Conservation (phyloP, 92 coral and sea anemone species). For the Palythoa caribaeorum region DNA sequence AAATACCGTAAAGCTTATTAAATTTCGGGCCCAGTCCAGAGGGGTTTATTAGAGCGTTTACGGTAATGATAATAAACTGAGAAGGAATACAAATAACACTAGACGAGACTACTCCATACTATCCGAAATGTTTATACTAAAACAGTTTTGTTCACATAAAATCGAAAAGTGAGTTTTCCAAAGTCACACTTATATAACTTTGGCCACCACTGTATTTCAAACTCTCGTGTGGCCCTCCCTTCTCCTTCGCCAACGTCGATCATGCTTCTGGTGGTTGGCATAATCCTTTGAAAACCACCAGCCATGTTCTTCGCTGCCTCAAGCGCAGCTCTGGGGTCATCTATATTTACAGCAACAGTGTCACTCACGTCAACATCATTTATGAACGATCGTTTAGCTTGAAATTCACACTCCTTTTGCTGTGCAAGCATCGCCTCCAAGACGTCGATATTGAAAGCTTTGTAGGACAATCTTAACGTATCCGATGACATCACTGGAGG, state of each 20-base stretch:
- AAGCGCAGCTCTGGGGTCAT: conserved; percentile 36
- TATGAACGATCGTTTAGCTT: not conserved
- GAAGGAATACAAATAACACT: not conserved
- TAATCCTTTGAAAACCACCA: not conserved
- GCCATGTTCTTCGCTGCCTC: conserved; percentile 28
- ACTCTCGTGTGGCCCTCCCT: conserved; percentile 34
- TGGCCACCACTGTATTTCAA: conserved; percentile 42
- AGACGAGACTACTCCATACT: not conserved
- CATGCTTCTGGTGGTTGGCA: conserved; percentile 20
- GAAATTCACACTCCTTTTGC: not conserved
- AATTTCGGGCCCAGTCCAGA: too few relatives aligned
- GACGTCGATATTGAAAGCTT: conserved; percentile 4
- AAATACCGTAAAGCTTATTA: not conserved
- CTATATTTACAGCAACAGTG: not conserved
- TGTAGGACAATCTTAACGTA: conserved; percentile 22
- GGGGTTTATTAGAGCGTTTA: too few relatives aligned
- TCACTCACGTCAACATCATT: not conserved
- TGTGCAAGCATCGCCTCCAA: not conserved
- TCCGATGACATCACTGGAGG: conserved; percentile 34
- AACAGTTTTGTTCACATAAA: conserved; percentile 21
- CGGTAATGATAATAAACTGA: too few relatives aligned
- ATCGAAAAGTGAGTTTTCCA: conserved; percentile 36
- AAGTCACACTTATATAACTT: conserved; percentile 19
- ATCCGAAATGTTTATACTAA: not conserved
- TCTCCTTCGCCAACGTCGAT: conserved; percentile 33